Base-by-base conservation (phyloP, 1,140 invertebrate genomes). In the Yoshiicerus persimilis region DNA sequence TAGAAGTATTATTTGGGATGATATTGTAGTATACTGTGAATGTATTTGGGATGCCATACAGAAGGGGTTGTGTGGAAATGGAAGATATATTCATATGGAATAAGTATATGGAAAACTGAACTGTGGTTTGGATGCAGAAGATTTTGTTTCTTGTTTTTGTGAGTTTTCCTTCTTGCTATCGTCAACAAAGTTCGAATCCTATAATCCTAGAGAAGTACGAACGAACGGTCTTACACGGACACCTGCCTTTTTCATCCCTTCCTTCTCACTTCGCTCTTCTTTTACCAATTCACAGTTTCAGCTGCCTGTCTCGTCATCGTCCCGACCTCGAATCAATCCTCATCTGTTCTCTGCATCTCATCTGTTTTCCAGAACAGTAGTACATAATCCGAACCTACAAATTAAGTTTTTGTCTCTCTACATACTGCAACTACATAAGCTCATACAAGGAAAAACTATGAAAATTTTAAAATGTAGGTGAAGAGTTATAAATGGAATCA, bases 261-360 rank as follows among this genome's bases (percentile, higher is more conserved):
- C 13, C 75, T 80, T 20, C 4, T 20, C 6, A 4, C 70, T 4
- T 34, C 30, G 5, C 70, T 77, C 70, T 36, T 80, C 75, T 80
- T 80, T 36, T 80, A 34, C 75, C 47, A 36, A 80, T 80, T 80
- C 32, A 36, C 75, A 80, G 75, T 80, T 80, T 80, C 75, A 80
- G 75, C 75, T 80, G 75, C 75, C n/a, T 20, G 25, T 30, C 66
- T 70, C 11, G 47, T 56, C 64, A n/a, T 30, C 64, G 3, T 30
- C 64, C 8, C 23, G 64, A 70, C 64, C 64, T 70, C 47, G 13
- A 32, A n/a, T 80, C 75, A n/a, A 80, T 80, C 75, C 32, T 80
- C 75, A 80, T 80, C 75, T 80, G 30, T 34, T 38, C 75, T 36
- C 13, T 70, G 64, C 64, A n/a, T 2, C 8, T 56, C 16, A 56